Base-by-base conservation (phyloP, 2,888 invertebrate species). In the Agrilus cyanescens region DNA sequence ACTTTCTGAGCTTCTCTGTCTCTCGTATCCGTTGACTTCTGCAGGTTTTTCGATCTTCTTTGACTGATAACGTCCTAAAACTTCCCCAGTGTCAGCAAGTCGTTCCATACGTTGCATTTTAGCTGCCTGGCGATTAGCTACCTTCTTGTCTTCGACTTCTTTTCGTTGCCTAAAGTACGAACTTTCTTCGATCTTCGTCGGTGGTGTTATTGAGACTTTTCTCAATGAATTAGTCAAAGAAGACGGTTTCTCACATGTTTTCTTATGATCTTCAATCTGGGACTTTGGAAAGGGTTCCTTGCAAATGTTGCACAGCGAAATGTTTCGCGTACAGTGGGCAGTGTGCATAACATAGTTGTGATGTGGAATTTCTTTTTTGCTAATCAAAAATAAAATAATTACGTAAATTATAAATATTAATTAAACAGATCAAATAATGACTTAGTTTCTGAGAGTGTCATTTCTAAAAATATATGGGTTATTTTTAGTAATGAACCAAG, bases 321-420 rank as follows among this genome's bases (percentile, higher is more conserved):
- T 75, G 63, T 82, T 81, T 32, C 82, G 67, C 0, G 74, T 72
- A 57, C 84, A 84, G 64, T 83, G 81, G 47, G 78, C 74, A 14
- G 73, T 72, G 65, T 84, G 84, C 64, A 78, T 80, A 3, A 76
- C 73, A 68, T 76, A 82, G 64, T 84, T 84, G 40, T 64, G 68
- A 6, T 72, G 67, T 0, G 81, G 78, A 40, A 84, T 78, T 54
- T 82, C 78, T 35, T 76, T 73, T 59, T 82, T 80, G 63, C 82
- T 82, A 68, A 12, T 66, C 65, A 44, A 46, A 10, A 25, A 25
- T 8, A 25, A 25, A 10, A 25, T 10, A 25, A 25, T n/a, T n/a
- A n/a, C n/a, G n/a, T n/a, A n/a, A n/a, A n/a, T n/a, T n/a, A n/a
- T n/a, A n/a, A n/a, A n/a, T n/a, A n/a, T n/a, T n/a, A n/a, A n/a